Base-by-base conservation (phyloP, 2,888 invertebrate species). In the Stegana nigrithorax region DNA sequence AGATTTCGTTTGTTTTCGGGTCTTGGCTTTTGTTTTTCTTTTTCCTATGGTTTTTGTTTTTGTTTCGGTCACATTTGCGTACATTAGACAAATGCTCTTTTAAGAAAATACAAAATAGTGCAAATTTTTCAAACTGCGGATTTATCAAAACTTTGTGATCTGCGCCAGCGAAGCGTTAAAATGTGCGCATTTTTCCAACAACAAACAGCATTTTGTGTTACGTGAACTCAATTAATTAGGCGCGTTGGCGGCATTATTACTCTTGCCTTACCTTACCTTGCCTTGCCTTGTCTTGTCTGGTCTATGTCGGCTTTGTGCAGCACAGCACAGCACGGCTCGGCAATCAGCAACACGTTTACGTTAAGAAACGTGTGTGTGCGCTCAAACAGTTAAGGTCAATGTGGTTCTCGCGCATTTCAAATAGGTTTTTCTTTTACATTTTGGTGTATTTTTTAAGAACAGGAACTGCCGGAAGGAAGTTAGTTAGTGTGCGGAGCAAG, bases 381-480 rank as follows among this genome's bases (percentile, higher is more conserved):
- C 68, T 70, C 68, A 64, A 73, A 69, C 73, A 74, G 66, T 70
- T 74, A 70, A 76, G 75, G 76, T 73, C 76, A 73, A 2, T 12
- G n/a, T n/a, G n/a, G n/a, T n/a, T n/a, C n/a, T n/a, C n/a, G n/a
- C n/a, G n/a, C n/a, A n/a, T n/a, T n/a, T n/a, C n/a, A n/a, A n/a
- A n/a, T n/a, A n/a, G n/a, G 10, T 3, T 1, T n/a, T 36, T 36
- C 10, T 4, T 7, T 36, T 36, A 2, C 36, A 3, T 36, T 36
- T 36, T 36, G 36, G n/a, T 36, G 10, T 36, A n/a, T 5, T 36
- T 47, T 21, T 39, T 39, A n/a, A 32, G n/a, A 23, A 47, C 64
- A 65, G 68, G 66, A 69, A 69, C 69, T 72, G 78, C 78, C 76
- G 76, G 76, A 76, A 76, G 76, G 75, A 79, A 76, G 75, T 68